These are phyloP conservation scores for Acholoe squamosa DNA, from an alignment of 2,888 invertebrate genomes.

Conservation along the genomic window DNA sequence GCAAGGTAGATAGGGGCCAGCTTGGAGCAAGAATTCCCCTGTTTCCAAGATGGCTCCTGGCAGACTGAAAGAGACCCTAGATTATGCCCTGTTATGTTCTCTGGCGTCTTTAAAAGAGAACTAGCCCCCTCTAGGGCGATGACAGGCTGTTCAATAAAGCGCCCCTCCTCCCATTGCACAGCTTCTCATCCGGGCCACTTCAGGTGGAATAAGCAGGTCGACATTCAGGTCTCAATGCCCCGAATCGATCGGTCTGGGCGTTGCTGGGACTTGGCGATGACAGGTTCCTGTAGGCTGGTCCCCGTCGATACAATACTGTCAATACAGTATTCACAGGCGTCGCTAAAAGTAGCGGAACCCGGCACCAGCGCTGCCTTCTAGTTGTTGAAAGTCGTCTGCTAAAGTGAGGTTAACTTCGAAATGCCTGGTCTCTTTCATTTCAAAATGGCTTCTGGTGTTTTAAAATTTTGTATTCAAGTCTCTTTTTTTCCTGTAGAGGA, in stretches of 20 bases:
- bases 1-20: too few relatives aligned
- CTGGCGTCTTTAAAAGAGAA: too few relatives aligned
- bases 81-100: too few relatives aligned
- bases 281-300: constrained; percentile 46
- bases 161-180: background rate
- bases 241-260: constrained; percentile 30
- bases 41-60: too few relatives aligned
- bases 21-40: too few relatives aligned
- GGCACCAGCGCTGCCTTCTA: background rate
- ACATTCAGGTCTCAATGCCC: constrained; percentile 59
- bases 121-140: background rate
- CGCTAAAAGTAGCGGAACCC: background rate
- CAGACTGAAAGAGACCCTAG: too few relatives aligned
- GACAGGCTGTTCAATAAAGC: constrained; percentile 56
- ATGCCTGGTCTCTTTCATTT: too few relatives aligned
- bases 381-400: background rate
- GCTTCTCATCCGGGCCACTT: constrained; percentile 21
- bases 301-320: constrained; percentile 16
- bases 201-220: constrained; percentile 60
- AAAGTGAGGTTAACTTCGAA: background rate
- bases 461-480: too few relatives aligned
- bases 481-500: too few relatives aligned
- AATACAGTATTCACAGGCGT: constrained; percentile 16
- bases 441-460: too few relatives aligned
- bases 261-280: background rate